Conservation (phyloP, 2,797 vertebrate species). For the Aulostomus chinensis region DNA sequence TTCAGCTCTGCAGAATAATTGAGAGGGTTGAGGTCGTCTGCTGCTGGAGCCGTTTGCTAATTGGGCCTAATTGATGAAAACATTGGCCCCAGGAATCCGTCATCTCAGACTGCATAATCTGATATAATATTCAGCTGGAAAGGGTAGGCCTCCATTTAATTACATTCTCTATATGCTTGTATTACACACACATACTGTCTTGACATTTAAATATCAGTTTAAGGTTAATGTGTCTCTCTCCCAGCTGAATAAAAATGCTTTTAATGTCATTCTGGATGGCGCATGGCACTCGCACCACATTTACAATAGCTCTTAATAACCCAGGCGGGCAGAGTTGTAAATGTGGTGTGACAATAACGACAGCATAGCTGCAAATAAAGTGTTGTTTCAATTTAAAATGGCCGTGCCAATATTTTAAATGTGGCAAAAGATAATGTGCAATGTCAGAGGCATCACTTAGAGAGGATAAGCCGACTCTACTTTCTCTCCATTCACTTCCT, state of each 20-base stretch:
- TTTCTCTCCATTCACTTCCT: too few species aligned
- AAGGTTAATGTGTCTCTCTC: constrained; percentile 73
- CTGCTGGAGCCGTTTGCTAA: constrained; percentile 56
- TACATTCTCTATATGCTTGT: constrained; percentile 52
- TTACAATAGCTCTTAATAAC: too few species aligned
- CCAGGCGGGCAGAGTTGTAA: too few species aligned
- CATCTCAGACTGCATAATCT: constrained; percentile 64
- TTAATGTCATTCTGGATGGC: constrained; percentile 50
- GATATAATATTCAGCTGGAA: constrained; percentile 67
- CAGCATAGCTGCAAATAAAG: too few species aligned
- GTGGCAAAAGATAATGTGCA: too few species aligned
- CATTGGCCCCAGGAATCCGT: constrained; percentile 53
- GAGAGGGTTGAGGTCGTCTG: constrained; percentile 31
- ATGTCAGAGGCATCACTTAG: too few species aligned
- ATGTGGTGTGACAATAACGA: too few species aligned
- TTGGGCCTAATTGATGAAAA: constrained; percentile 73
- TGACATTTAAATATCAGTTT: constrained; percentile 83
- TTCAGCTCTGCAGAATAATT: too few species aligned
- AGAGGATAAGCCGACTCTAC: too few species aligned
- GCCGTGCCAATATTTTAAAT: too few species aligned
- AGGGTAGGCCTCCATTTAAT: constrained; percentile 67
- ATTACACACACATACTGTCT: constrained; percentile 26
- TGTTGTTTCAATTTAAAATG: too few species aligned
- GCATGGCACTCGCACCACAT: too few species aligned
- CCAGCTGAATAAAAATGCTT: constrained; percentile 59